A percentile compares a stretch with the other conserved stretches of the same genome.
Evolutionary conservation across 1,140 invertebrate genomes (phyloP).

Genomic region (Lineus longissimus): DNA sequence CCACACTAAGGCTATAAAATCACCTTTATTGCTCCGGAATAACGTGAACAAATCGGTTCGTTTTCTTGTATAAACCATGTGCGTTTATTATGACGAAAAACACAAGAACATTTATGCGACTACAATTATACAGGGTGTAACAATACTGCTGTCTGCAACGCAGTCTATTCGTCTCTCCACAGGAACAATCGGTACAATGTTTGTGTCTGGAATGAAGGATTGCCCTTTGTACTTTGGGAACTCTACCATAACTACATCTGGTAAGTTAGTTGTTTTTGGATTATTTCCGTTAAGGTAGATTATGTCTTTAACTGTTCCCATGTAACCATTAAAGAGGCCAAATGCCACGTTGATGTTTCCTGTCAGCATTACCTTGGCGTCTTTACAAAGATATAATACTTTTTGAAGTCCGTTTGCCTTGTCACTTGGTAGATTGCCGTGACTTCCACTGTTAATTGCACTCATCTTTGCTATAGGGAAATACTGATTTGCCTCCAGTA

Average conservation of each 20-base stretch:
- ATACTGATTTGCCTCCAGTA: background rate
- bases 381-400: background rate
- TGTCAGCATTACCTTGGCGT: background rate
- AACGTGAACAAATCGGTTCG: no score
- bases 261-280: background rate
- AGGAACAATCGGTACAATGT: background rate
- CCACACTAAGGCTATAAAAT: no score
- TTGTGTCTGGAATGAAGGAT: background rate
- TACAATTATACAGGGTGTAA: no score
- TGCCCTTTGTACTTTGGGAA: background rate
- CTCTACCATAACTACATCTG: conserved; percentile 4
- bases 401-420: background rate
- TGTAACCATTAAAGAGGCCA: background rate
- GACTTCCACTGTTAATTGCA: background rate
- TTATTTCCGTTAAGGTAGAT: background rate
- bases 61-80: no score
- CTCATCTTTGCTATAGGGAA: background rate
- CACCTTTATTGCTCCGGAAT: no score
- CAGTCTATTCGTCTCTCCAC: background rate
- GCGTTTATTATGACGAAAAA: no score
- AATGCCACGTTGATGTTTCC: background rate
- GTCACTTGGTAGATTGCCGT: background rate
- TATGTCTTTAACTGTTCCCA: background rate
- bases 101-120: no score
- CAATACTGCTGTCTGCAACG: no score